Base-by-base conservation (phyloP, 2,888 invertebrate genomes). In the Argyra leucocephala region DNA sequence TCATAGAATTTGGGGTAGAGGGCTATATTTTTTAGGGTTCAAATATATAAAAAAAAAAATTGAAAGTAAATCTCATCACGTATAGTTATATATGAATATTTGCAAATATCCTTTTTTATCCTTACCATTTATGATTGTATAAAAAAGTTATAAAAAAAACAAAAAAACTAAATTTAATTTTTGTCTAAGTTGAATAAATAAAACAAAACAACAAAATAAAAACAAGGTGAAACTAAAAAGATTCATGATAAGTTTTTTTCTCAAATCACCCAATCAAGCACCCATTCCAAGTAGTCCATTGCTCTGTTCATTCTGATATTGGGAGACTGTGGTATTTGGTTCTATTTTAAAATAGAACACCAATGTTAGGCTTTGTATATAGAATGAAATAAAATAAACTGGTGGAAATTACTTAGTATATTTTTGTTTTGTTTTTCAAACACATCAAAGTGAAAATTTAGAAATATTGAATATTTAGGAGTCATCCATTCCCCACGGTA, bases 1-100 rank as follows among this genome's bases (percentile, higher is more conserved):
- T 31, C 12, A 31, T 12, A 31, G 31, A 10, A 31, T 31, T 31
- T 1, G 6, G 18, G 48, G 18, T 15, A 48, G 12, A 6, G 7
- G 48, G 18, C 1, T 18, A 48, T 48, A 2, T 48, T 48, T n/a
- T 48, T 48, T 48, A 1, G 48, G 48, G 48, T 48, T 48, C n/a
- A 48, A 48, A 18, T 48, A 18, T 5, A 48, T 48, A 48, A 48
- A 48, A 48, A 48, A n/a, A 18, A 48, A 48, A 6, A 48, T 31
- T 48, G 48, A 48, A 48, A 48, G 48, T 48, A 48, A 48, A 48
- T 15, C 48, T 48, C 18, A 48, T 48, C 48, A 48, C 48, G 48
- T 48, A 37, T 37, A 37, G 7, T 15, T 37, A 37, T 12, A 48
- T 48, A 48, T 48, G 18, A 18, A 15, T 48, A 48, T 48, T 48